Conservation (phyloP, 2,797 vertebrate genomes). For the Helostoma temminkii region DNA sequence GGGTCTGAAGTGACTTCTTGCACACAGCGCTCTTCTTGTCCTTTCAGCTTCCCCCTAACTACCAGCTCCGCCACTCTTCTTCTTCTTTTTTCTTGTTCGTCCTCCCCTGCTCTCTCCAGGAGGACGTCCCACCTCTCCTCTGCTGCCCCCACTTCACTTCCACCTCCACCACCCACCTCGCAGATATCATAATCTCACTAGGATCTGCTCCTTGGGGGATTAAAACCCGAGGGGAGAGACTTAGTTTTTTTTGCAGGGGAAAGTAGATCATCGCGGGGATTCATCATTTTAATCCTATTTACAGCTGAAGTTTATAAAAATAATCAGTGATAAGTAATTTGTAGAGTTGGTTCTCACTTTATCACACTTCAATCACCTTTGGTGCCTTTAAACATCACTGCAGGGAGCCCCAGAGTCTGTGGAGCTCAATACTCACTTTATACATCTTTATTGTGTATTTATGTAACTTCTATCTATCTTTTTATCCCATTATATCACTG, state of each 20-base stretch:
- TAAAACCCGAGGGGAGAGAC: conserved; percentile 24
- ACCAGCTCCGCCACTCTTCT: background rate
- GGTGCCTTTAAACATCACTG: background rate
- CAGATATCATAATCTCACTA: conserved; percentile 48
- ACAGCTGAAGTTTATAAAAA: background rate
- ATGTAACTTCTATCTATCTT: too few relatives aligned
- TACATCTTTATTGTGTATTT: background rate
- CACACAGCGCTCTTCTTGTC: conserved; percentile 24
- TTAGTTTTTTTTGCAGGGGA: background rate
- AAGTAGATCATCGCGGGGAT: conserved; percentile 18
- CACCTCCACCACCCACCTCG: conserved; percentile 26
- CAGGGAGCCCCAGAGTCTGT: background rate
- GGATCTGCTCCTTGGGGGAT: conserved; percentile 30
- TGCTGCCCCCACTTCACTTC: conserved; percentile 8
- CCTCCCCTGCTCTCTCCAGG: conserved; percentile 37
- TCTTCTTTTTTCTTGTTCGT: background rate
- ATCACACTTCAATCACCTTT: background rate
- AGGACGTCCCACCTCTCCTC: conserved; percentile 70
- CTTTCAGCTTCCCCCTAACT: background rate
- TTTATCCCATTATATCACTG: too few relatives aligned
- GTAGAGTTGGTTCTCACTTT: background rate
- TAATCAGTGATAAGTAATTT: background rate
- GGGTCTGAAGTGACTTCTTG: conserved; percentile 51
- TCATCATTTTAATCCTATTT: conserved; percentile 39
- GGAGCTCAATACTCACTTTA: background rate